Evolutionary conservation across 2,888 invertebrate genomes (phyloP).

Genomic region (Andricus curvator): DNA sequence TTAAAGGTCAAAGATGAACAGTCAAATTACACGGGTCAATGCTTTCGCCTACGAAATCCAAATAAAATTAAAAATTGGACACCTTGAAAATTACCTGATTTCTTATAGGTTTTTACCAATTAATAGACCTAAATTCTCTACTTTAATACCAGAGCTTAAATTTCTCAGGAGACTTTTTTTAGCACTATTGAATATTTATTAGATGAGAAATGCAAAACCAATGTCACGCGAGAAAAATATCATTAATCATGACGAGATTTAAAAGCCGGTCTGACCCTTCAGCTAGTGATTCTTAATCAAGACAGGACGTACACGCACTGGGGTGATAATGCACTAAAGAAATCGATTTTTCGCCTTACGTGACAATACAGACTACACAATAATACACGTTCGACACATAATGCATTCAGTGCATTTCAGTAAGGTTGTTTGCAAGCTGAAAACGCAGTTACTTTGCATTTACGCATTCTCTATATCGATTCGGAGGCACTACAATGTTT

Average conservation of each 20-base stretch:
- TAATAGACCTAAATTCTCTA: not conserved
- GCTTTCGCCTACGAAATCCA: too few relatives aligned
- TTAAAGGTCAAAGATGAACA: too few relatives aligned
- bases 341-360: slow-evolving; percentile 21
- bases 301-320: slow-evolving; percentile 23
- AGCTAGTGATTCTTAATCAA: slow-evolving; percentile 31
- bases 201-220: not conserved
- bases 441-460: slow-evolving; percentile 12
- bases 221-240: not conserved
- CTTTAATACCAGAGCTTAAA: slow-evolving; percentile 10
- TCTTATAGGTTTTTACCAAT: not conserved
- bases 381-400: not conserved
- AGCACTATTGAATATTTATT: not conserved
- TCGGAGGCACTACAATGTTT: slow-evolving; percentile 13
- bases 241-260: slow-evolving; percentile 23
- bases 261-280: slow-evolving; percentile 6
- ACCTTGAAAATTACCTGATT: too few relatives aligned
- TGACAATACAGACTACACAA: too few relatives aligned
- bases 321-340: slow-evolving; percentile 25
- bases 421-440: not conserved
- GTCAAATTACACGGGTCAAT: too few relatives aligned
- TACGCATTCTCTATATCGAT: slow-evolving; percentile 32
- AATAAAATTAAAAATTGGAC: too few relatives aligned
- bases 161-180: not conserved
- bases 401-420: not conserved